A percentile compares a stretch with the other conserved stretches of the same genome.
phyloP scores from a whole-genome alignment of 2,888 invertebrate species.

The Chironomus tentans region DNA sequence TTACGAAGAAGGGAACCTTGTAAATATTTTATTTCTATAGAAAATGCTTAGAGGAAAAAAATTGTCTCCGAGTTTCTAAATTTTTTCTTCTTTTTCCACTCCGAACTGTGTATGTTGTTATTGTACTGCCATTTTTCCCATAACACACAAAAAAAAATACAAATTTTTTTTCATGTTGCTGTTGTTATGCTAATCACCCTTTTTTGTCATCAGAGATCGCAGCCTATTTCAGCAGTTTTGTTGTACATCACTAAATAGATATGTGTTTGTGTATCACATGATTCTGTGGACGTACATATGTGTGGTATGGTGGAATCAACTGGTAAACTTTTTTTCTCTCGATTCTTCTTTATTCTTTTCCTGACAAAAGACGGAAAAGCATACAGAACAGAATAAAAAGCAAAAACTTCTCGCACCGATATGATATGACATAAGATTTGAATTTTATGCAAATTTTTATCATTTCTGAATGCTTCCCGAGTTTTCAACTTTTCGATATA shows the following conservation, averaged over 20 bases:
- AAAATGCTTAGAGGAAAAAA: not conserved
- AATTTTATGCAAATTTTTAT: not conserved
- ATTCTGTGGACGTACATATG: no score
- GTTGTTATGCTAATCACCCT: constrained; percentile 19
- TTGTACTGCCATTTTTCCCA: not conserved
- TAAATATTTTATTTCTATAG: constrained; percentile 10
- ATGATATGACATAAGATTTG: not conserved
- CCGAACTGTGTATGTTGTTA: not conserved
- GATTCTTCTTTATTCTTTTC: no score
- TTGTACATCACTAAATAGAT: not conserved
- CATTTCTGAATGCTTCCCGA: not conserved
- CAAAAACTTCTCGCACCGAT: not conserved
- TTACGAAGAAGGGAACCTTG: constrained; percentile 1
- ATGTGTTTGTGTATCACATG: not conserved
- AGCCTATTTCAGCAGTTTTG: not conserved
- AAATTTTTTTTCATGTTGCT: not conserved
- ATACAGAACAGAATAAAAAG: no score
- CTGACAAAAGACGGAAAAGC: no score
- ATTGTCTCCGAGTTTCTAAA: not conserved
- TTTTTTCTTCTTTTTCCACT: not conserved
- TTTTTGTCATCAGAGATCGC: constrained; percentile 9
- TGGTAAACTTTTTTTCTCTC: not conserved
- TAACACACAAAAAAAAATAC: not conserved
- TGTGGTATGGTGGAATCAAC: not conserved
- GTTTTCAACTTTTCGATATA: not conserved